Base-by-base conservation (phyloP, 1,140 invertebrate species). In the Frieseomelitta varia region DNA sequence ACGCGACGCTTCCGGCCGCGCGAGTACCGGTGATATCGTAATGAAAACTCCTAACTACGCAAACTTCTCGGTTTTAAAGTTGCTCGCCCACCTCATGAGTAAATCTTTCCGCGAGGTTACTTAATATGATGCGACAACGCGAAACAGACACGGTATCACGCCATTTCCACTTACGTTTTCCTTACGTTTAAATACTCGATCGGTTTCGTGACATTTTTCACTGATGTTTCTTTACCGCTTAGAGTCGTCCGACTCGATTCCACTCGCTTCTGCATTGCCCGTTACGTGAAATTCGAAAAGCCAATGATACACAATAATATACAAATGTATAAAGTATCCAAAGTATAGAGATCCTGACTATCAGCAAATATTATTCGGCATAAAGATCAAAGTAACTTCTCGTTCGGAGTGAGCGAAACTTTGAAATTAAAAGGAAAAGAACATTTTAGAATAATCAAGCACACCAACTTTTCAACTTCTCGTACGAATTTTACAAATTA, bases 11-110 rank as follows among this genome's bases (percentile, higher is more conserved):
- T 83, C n/a, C 81, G 63, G 15, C 27, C 14, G 75, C 58, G 21
- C 63, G 73, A 30, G 34, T 17, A 17, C 81, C 73, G 81, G 76
- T 78, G 65, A 78, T 83, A 71, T 83, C 81, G 65, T 83, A 83
- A 83, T 69, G 81, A 83, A 83, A 83, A 83, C 75, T 83, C 81
- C 81, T 34, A 69, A 71, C 81, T 78, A 69, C 39, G 81, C 63
- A 61, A 78, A 78, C 73, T 83, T 83, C 65, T 47, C 30, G 74
- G 74, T 61, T 83, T 78, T 76, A 83, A 69, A 83, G 63, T 83
- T 78, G 55, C 30, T 19, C 56, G 47, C 27, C 15, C 58, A 19
- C 47, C 39, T 34, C 74, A 65, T 55, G 80, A 76, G 53, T 67
- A 78, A 83, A 83, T 83, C 74, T 78, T 83, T 78, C 65, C 11